Percentiles rank a stretch among this genome's conserved stretches.
phyloP scores from a whole-genome alignment of 2,797 vertebrate genomes.

The Tadarida brasiliensis region DNA sequence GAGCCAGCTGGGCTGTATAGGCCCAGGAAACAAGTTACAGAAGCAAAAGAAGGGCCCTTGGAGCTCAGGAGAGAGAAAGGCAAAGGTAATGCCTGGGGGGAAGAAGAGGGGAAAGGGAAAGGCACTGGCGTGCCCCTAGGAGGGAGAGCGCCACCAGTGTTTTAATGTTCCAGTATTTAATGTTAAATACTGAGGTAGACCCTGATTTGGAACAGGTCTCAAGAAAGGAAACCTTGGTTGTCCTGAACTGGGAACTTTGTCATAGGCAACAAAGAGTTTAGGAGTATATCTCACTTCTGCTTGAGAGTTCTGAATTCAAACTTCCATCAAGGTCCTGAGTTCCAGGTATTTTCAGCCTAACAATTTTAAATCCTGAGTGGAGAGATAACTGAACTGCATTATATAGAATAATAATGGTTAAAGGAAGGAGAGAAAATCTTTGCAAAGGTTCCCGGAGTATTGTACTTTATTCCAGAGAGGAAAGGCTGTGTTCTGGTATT shows the following conservation, averaged over 20 bases:
- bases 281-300: not conserved
- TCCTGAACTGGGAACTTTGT: not conserved
- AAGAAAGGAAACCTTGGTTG: not conserved
- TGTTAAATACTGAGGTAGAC: not conserved
- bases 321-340: not conserved
- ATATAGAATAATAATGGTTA: not conserved
- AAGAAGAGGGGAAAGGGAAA: no score
- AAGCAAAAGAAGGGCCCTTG: no score
- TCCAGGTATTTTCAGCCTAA: not conserved
- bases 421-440: not conserved
- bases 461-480: not conserved
- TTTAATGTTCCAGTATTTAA: slow-evolving; percentile 51
- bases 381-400: not conserved
- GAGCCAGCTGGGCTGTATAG: no score
- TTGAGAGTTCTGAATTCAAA: slow-evolving; percentile 22
- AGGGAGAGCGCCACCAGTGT: no score
- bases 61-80: no score
- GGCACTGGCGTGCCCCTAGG: no score
- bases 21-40: no score
- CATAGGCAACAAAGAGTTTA: not conserved
- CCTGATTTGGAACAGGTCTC: not conserved
- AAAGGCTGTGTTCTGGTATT: not conserved
- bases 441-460: not conserved
- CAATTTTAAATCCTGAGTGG: not conserved
- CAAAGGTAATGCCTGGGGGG: no score